Evolutionary conservation across 1,140 invertebrate genomes (phyloP).

Genomic region (Drosophila hydei): DNA sequence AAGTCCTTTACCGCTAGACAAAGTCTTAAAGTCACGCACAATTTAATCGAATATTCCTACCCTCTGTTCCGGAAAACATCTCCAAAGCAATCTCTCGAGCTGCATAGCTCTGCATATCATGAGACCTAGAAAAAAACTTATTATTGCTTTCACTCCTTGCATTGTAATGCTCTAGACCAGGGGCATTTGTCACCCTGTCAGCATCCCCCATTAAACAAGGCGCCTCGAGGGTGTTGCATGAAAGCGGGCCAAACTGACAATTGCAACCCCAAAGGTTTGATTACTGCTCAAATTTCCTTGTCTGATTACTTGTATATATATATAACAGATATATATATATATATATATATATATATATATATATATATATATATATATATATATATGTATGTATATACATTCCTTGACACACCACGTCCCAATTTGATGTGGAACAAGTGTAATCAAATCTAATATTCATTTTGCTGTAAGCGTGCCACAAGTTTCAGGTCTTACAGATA

Average conservation of each 20-base stretch:
- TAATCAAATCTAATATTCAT: not conserved
- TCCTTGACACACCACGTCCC: constrained; percentile 5
- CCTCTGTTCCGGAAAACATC: too few species aligned
- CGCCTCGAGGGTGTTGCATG: not conserved
- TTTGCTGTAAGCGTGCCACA: constrained; percentile 5
- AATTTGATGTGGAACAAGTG: not conserved
- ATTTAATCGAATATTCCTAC: too few species aligned
- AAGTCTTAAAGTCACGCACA: too few species aligned
- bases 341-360: too few species aligned
- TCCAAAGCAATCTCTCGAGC: not conserved
- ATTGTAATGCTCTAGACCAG: not conserved
- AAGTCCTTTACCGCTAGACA: too few species aligned
- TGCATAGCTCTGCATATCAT: constrained; percentile 10
- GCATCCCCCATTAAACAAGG: not conserved
- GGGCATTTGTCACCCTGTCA: constrained; percentile 2
- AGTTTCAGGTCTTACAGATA: not conserved
- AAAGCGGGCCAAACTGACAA: not conserved
- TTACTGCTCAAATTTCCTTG: constrained; percentile 9
- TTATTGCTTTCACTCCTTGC: not conserved
- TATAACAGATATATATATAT: too few species aligned
- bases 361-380: not conserved
- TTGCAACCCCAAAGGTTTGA: constrained; percentile 5
- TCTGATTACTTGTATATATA: not conserved
- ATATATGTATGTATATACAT: not conserved
- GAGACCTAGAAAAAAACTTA: not conserved